Evolutionary conservation across 2,113 vertebrate species (phyloP).

Genomic region (Dissostichus mawsoni): DNA sequence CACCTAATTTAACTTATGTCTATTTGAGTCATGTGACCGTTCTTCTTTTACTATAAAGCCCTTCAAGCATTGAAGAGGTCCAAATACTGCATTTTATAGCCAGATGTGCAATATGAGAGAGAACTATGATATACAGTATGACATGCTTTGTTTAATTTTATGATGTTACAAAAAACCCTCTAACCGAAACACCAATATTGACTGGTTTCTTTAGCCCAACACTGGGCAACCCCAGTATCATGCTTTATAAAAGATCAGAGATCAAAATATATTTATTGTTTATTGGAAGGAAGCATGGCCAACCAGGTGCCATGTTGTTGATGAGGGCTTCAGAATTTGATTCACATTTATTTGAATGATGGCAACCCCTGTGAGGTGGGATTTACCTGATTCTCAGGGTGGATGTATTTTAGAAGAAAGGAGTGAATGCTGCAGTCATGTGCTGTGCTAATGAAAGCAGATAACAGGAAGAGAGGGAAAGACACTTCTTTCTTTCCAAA

Average conservation of each 20-base stretch:
- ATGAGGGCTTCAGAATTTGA: background rate
- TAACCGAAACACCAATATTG: background rate
- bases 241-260: background rate
- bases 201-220: background rate
- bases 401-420: conserved; percentile 1
- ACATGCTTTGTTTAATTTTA: background rate
- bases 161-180: conserved; percentile 14
- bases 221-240: too few species aligned
- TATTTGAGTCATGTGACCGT: background rate
- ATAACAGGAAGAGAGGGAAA: conserved; percentile 59
- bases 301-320: background rate
- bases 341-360: conserved; percentile 27
- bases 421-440: conserved; percentile 20
- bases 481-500: conserved; percentile 55
- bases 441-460: conserved; percentile 36
- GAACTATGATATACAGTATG: too few species aligned
- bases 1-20: background rate
- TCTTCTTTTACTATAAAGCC: background rate
- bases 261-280: background rate
- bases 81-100: background rate
- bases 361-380: background rate
- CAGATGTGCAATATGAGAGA: background rate
- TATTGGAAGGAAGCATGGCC: background rate
- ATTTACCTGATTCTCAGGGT: conserved; percentile 1
- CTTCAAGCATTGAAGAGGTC: background rate